Evolutionary conservation across 2,113 vertebrate genomes (phyloP).

Genomic region (Bettongia penicillata): DNA sequence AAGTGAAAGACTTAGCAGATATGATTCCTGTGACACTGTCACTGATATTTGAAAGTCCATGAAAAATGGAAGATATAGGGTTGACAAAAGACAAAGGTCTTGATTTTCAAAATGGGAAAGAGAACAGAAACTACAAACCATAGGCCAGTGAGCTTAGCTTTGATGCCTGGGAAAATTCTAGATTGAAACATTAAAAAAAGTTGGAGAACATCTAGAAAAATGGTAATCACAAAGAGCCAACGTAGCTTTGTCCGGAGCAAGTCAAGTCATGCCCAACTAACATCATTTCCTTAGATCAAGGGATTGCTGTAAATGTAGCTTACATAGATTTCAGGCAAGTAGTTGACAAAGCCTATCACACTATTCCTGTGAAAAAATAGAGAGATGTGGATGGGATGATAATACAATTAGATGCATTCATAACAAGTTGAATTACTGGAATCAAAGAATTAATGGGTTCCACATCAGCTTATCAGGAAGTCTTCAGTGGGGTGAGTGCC

Average conservation of each 20-base stretch:
- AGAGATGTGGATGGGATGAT: neutral
- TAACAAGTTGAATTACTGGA: neutral
- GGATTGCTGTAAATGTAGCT: neutral
- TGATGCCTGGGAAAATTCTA: neutral
- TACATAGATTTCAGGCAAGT: neutral
- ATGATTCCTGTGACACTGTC: neutral
- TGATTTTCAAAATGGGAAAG: neutral
- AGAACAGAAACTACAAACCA: neutral
- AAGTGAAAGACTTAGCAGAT: neutral
- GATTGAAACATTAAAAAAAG: neutral
- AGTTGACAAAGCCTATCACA: neutral
- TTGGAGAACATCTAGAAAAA: neutral
- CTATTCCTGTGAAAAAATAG: neutral
- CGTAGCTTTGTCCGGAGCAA: neutral
- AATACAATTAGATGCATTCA: neutral
- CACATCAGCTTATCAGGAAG: neutral
- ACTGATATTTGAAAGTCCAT: neutral
- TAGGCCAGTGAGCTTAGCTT: neutral
- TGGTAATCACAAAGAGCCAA: neutral
- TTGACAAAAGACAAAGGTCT: neutral
- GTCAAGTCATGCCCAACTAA: neutral
- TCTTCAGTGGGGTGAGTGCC: neutral
- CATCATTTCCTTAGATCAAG: neutral
- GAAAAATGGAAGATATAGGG: neutral
- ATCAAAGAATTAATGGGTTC: neutral